These are phyloP conservation scores for Salarias fasciatus DNA, from an alignment of 2,797 vertebrate genomes.

Conservation along the genomic window DNA sequence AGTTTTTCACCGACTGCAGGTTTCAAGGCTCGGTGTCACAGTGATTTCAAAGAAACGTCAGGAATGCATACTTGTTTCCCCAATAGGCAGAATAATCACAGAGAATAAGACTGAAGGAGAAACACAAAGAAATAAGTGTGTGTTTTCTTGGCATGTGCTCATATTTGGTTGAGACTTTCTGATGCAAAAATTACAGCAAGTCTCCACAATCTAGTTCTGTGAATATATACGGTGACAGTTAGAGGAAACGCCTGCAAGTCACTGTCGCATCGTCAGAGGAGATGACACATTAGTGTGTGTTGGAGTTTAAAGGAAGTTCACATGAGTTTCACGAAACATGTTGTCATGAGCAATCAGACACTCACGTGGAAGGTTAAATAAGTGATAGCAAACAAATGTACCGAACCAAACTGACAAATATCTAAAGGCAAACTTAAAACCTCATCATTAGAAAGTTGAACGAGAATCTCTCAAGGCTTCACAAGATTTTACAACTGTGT, in stretches of 20 bases:
- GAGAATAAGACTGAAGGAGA: slow-evolving; percentile 7
- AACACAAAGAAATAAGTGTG: background rate
- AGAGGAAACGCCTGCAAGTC: background rate
- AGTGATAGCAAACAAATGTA: slow-evolving; percentile 45
- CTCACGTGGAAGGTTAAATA: slow-evolving; percentile 34
- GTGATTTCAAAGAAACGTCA: slow-evolving; percentile 14
- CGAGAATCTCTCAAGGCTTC: slow-evolving; percentile 27
- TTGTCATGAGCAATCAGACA: slow-evolving; percentile 32
- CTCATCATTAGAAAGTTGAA: slow-evolving; percentile 26
- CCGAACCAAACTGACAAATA: slow-evolving; percentile 16
- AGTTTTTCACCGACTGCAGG: slow-evolving; percentile 33
- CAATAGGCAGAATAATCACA: slow-evolving; percentile 39
- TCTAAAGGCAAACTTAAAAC: slow-evolving; percentile 33
- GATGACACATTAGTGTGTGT: background rate
- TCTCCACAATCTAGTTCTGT: background rate
- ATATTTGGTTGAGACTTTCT: slow-evolving; percentile 2
- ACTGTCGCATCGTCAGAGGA: background rate
- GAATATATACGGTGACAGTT: background rate
- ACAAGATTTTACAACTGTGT: slow-evolving; percentile 27
- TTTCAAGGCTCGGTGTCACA: slow-evolving; percentile 44
- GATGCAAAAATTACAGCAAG: slow-evolving; percentile 6
- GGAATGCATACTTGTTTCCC: slow-evolving; percentile 45
- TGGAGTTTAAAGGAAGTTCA: slow-evolving; percentile 47
- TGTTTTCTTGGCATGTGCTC: slow-evolving; percentile 9
- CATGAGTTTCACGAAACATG: slow-evolving; percentile 60